phyloP scores from a whole-genome alignment of 2,797 vertebrate genomes.

The Meda fulgida region DNA sequence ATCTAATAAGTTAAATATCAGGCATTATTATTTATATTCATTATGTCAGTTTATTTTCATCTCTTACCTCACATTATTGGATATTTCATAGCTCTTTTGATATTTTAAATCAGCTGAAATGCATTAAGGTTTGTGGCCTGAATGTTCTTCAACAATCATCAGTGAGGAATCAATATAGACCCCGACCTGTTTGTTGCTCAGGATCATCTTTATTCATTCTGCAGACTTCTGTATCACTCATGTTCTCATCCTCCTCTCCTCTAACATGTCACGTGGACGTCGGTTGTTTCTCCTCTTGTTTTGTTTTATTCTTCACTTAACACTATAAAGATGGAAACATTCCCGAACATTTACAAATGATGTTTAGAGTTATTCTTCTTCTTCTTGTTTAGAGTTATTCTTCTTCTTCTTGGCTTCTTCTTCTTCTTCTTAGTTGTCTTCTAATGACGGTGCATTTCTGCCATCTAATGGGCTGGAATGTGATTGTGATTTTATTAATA shows the following conservation, averaged over 20 bases:
- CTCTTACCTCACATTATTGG: neutral
- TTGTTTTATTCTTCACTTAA: neutral
- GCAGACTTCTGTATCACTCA: neutral
- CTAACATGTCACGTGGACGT: neutral
- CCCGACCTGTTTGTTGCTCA: neutral
- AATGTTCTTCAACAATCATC: neutral
- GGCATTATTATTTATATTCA: neutral
- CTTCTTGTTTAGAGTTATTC: neutral
- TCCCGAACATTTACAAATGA: neutral
- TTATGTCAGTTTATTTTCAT: neutral
- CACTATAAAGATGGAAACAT: neutral
- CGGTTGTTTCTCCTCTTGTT: neutral
- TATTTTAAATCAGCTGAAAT: neutral
- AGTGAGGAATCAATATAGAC: neutral
- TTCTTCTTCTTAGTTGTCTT: neutral
- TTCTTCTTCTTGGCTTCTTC: constrained; percentile 8
- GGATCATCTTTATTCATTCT: neutral
- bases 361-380: neutral
- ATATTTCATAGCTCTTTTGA: neutral
- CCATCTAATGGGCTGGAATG: constrained; percentile 3
- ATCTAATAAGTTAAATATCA: neutral
- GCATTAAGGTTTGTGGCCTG: neutral
- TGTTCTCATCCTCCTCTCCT: neutral
- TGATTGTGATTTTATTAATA: neutral
- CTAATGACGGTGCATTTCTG: neutral